Percentiles rank a stretch among this genome's conserved stretches.
Conservation (phyloP, 2,797 vertebrate genomes). For the Poeciliopsis infans region DNA sequence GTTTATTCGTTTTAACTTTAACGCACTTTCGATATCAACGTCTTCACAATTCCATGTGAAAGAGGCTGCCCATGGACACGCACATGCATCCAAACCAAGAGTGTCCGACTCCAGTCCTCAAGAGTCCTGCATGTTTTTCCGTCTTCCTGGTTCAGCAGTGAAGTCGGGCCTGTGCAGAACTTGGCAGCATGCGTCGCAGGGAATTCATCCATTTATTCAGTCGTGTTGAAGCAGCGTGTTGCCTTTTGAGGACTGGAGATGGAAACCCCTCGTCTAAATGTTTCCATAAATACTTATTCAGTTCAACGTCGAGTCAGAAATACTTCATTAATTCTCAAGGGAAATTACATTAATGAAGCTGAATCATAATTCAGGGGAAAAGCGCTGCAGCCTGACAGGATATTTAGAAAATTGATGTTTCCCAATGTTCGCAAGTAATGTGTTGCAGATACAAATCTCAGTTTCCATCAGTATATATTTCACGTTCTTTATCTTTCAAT, state of each 20-base stretch:
- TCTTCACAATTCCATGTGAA: not conserved
- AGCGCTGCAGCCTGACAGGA: not conserved
- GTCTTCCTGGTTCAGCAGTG: not conserved
- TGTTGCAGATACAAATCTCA: not conserved
- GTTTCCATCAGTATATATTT: not conserved
- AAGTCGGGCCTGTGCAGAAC: not conserved
- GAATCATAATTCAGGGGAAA: not conserved
- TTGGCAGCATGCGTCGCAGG: not conserved
- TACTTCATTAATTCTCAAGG: not conserved
- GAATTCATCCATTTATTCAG: not conserved
- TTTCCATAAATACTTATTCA: not conserved
- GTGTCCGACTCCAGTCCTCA: not conserved
- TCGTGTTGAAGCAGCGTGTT: not conserved
- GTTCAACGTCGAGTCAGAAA: not conserved
- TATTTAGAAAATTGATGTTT: not conserved
- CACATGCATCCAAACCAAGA: not conserved
- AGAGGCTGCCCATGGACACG: not conserved
- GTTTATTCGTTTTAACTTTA: not conserved
- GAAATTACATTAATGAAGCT: not conserved
- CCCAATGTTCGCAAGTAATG: not conserved
- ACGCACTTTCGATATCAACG: not conserved
- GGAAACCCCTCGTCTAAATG: not conserved
- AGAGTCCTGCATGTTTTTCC: not conserved
- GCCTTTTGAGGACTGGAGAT: not conserved
- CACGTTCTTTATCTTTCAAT: not conserved